These are phyloP conservation scores for Tenualosa thibaudeaui DNA, from an alignment of 2,797 vertebrate species.

Conservation along the genomic window DNA sequence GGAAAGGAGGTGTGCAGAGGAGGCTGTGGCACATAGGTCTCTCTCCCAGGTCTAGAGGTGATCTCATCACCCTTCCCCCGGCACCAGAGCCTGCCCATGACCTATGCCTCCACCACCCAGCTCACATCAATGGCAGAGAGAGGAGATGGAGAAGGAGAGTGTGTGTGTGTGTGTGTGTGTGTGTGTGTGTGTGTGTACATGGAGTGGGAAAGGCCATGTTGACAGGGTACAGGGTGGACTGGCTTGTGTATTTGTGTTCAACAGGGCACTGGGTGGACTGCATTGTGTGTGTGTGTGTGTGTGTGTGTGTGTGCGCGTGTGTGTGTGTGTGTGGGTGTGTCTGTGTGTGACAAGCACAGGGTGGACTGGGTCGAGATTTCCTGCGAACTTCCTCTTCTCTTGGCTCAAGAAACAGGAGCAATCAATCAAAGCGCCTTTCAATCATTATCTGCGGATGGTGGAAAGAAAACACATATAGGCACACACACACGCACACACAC, in stretches of 20 bases:
- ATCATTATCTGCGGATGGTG: conserved; percentile 25
- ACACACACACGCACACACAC: background rate
- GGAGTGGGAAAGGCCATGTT: background rate
- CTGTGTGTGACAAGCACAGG: no score
- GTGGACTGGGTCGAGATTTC: conserved; percentile 28
- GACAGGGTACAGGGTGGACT: background rate
- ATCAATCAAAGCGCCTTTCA: conserved; percentile 46
- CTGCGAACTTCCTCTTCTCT: conserved; percentile 26
- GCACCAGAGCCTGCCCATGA: background rate
- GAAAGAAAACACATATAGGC: background rate
- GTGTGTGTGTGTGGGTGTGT: no score
- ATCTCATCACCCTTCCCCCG: background rate
- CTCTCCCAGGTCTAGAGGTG: background rate
- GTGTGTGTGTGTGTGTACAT: background rate
- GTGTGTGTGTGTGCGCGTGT: no score
- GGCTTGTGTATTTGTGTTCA: no score
- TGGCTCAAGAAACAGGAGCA: conserved; percentile 39
- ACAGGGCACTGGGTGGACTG: background rate
- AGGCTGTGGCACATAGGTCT: background rate
- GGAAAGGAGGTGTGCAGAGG: background rate
- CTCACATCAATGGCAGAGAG: background rate
- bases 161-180: background rate
- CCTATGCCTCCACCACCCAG: background rate
- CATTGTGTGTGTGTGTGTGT: background rate
- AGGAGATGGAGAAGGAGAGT: background rate